Conservation (phyloP, 2,797 vertebrate species). For the Neoniphon sammara region DNA sequence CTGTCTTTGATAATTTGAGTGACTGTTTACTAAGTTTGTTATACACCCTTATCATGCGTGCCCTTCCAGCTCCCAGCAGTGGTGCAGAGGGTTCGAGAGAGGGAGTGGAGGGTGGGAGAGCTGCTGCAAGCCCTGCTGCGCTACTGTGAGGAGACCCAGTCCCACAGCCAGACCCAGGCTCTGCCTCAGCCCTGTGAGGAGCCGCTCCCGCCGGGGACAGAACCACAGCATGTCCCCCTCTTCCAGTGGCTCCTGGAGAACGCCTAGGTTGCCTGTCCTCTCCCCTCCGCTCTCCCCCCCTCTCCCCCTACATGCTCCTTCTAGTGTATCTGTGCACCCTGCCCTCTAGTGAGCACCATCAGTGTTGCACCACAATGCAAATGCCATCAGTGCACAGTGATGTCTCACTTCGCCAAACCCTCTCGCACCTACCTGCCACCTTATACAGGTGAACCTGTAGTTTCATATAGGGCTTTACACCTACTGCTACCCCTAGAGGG, state of each 20-base stretch:
- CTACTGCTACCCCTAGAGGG: slow-evolving; percentile 65
- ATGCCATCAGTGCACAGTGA: slow-evolving; percentile 29
- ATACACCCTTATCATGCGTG: slow-evolving; percentile 29
- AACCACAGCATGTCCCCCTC: slow-evolving; percentile 78
- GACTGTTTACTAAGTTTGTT: neutral
- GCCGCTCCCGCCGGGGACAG: slow-evolving; percentile 44
- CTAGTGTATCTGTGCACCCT: slow-evolving; percentile 22
- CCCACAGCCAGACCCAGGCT: slow-evolving; percentile 74
- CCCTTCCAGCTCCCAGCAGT: slow-evolving; percentile 81
- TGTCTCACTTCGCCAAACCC: slow-evolving; percentile 42
- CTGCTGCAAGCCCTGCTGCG: slow-evolving; percentile 91
- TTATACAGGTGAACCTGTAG: slow-evolving; percentile 38
- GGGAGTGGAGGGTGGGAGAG: slow-evolving; percentile 90
- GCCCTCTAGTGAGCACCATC: slow-evolving; percentile 17
- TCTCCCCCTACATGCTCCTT: slow-evolving; percentile 13
- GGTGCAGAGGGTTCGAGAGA: slow-evolving; percentile 86
- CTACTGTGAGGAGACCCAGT: slow-evolving; percentile 86
- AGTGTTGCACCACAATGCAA: slow-evolving; percentile 27
- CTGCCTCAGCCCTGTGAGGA: slow-evolving; percentile 70
- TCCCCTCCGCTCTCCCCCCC: neutral
- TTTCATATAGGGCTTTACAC: slow-evolving; percentile 62
- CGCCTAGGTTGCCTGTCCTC: slow-evolving; percentile 74
- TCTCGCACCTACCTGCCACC: slow-evolving; percentile 10
- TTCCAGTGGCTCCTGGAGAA: slow-evolving; percentile 94
- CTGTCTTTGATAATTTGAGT: neutral